These are phyloP conservation scores for Archips crataeganus DNA, from an alignment of 2,888 invertebrate genomes.

Conservation along the genomic window DNA sequence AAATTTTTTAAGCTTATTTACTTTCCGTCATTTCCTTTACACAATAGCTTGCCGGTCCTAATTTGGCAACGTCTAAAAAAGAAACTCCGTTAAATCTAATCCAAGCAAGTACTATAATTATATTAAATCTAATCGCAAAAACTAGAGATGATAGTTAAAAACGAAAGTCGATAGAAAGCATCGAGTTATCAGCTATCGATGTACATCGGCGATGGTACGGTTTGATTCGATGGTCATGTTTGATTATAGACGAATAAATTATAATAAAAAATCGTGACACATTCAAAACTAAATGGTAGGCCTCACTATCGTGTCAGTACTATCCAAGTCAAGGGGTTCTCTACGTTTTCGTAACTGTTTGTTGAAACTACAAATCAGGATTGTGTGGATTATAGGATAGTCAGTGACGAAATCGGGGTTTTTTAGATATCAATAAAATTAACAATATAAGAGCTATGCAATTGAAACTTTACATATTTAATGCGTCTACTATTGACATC, in stretches of 20 bases:
- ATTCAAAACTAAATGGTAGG: neutral
- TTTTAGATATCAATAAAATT: too few species aligned
- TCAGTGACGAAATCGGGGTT: too few species aligned
- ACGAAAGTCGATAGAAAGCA: constrained; percentile 70
- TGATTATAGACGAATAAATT: constrained; percentile 38
- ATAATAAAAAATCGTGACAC: constrained; percentile 33
- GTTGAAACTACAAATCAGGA: too few species aligned
- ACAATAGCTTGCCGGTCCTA: neutral
- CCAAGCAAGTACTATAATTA: constrained; percentile 29
- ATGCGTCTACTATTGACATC: too few species aligned
- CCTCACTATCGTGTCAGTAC: neutral
- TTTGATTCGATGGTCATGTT: constrained; percentile 30
- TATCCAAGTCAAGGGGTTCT: neutral
- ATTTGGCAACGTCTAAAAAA: constrained; percentile 1
- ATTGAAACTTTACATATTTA: too few species aligned
- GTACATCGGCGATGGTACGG: constrained; percentile 37
- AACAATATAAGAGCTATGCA: too few species aligned
- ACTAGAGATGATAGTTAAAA: constrained; percentile 47
- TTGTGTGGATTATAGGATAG: too few species aligned
- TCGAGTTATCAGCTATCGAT: constrained; percentile 49
- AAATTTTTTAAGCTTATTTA: neutral
- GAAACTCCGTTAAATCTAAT: constrained; percentile 6
- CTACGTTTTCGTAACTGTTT: too few species aligned
- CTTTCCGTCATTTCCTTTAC: neutral
- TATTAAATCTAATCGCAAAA: constrained; percentile 27